phyloP scores from a whole-genome alignment of 2,797 vertebrate species.

The Pelochelys cantorii region DNA sequence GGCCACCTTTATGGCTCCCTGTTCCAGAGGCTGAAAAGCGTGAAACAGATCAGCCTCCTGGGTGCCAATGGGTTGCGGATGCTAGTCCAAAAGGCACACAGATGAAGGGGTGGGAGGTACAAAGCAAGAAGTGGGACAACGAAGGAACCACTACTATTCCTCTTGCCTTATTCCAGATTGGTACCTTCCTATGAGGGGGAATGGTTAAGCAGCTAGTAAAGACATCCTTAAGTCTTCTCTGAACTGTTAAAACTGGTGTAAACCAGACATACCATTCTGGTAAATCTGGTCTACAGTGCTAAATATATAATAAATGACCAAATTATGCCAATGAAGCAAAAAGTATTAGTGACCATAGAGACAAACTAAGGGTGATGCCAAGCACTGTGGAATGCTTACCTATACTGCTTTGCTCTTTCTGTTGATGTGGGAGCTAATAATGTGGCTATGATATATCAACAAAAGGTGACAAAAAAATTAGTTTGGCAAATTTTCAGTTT shows the following conservation, averaged over 20 bases:
- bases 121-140: neutral
- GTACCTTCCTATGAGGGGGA: neutral
- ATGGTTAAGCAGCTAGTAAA: fast-evolving
- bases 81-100: fast-evolving
- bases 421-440: too few relatives aligned
- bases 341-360: neutral
- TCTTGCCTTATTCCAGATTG: neutral
- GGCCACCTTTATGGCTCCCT: neutral
- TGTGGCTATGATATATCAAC: too few relatives aligned
- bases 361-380: neutral
- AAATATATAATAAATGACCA: neutral
- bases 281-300: neutral
- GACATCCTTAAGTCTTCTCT: neutral
- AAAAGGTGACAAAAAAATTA: too few relatives aligned
- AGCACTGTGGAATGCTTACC: too few relatives aligned
- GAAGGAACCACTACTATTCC: neutral
- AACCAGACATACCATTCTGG: fast-evolving
- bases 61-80: neutral
- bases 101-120: neutral
- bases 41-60: neutral
- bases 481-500: too few relatives aligned
- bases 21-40: neutral
- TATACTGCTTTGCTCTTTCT: too few relatives aligned
- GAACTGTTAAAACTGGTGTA: neutral
- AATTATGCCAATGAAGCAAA: neutral